Evolutionary conservation across 2,888 invertebrate species (phyloP).

Genomic region (Hemaris fuciformis): DNA sequence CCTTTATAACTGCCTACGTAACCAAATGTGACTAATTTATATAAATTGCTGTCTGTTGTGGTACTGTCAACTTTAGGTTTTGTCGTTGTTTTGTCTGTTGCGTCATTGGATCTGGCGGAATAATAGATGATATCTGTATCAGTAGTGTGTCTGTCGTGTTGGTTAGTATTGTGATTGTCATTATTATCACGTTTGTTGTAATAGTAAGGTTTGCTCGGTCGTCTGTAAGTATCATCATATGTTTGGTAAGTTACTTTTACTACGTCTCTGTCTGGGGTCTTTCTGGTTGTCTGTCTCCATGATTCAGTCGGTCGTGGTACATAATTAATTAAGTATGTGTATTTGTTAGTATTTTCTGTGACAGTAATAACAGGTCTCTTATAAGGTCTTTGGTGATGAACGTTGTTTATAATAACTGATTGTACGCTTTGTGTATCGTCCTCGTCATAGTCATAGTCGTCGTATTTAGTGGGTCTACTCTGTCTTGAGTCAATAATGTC

Average conservation of each 20-base stretch:
- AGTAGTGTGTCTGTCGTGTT: slow-evolving; percentile 45
- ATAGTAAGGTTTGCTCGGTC: slow-evolving; percentile 66
- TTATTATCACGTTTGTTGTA: slow-evolving; percentile 54
- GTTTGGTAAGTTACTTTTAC: slow-evolving; percentile 76
- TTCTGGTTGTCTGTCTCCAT: slow-evolving; percentile 67
- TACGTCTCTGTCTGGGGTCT: slow-evolving; percentile 61
- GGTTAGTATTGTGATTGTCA: slow-evolving; percentile 55
- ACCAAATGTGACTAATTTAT: slow-evolving; percentile 75
- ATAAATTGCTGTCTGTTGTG: slow-evolving; percentile 61
- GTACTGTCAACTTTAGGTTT: slow-evolving; percentile 28
- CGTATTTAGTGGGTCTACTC: slow-evolving; percentile 46
- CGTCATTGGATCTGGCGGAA: slow-evolving; percentile 68
- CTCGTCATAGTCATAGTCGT: slow-evolving; percentile 57
- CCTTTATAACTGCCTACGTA: slow-evolving; percentile 75
- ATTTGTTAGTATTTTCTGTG: slow-evolving; percentile 75
- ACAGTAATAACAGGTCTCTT: slow-evolving; percentile 68
- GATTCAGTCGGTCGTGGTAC: slow-evolving; percentile 77
- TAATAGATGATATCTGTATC: slow-evolving; percentile 47
- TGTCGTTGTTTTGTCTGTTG: slow-evolving; percentile 32
- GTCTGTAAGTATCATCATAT: slow-evolving; percentile 72
- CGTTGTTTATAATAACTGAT: slow-evolving; percentile 67
- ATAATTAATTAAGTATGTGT: slow-evolving; percentile 76
- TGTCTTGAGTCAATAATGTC: slow-evolving; percentile 47
- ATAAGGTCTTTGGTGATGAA: slow-evolving; percentile 64
- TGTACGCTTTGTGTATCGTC: slow-evolving; percentile 67